Base-by-base conservation (phyloP, 2,113 vertebrate genomes). In the Cephalopholis sonnerati region DNA sequence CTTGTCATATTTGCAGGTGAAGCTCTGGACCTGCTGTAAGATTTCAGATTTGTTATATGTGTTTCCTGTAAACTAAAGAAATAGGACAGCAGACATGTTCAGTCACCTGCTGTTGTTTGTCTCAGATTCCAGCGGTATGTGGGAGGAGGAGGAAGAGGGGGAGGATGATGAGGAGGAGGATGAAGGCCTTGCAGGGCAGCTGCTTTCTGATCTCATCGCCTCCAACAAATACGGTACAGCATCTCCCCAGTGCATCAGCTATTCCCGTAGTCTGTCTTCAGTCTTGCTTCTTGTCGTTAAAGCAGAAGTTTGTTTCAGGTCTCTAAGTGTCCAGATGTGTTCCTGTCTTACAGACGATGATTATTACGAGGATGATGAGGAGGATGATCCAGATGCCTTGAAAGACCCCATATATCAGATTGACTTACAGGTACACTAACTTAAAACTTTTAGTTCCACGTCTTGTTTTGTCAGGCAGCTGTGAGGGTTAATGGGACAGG, bases 321-420 rank as follows among this genome's bases (percentile, higher is more conserved):
- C 3, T 27, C 10, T 39, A 50, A 44, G 18, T 36, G 22, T 58
- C 39, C 12, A 17, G 63, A 7, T 46, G 74, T 78, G 32, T 71
- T 72, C 9, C 24, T 48, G 12, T 69, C 27, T 66, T 18, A 74
- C 89, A 99, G 98, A 99, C 94, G 98, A 99, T 22, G 98, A 99
- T 94, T 99, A 97, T 93, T 99, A 99, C 73, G 98, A 99, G 89
- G 98, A 99, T 61, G 98, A 99, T 78, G 98, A 99, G 77, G 98
- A 99, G 53, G 98, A 99, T 0, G 98, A 99, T 92, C 97, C 98
- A 10, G 98, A 99, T 88, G 97, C 97, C 44, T 94, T 99, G 90
- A 99, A 98, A 93, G 98, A 99, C 88, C 98, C 98, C 54, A 96
- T 99, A 85, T 98, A 99, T 90, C 98, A 97, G 93, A 96, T 99